These are phyloP conservation scores for Parauchenoglanis punctatus DNA, from an alignment of 2,797 vertebrate species.

Conservation along the genomic window DNA sequence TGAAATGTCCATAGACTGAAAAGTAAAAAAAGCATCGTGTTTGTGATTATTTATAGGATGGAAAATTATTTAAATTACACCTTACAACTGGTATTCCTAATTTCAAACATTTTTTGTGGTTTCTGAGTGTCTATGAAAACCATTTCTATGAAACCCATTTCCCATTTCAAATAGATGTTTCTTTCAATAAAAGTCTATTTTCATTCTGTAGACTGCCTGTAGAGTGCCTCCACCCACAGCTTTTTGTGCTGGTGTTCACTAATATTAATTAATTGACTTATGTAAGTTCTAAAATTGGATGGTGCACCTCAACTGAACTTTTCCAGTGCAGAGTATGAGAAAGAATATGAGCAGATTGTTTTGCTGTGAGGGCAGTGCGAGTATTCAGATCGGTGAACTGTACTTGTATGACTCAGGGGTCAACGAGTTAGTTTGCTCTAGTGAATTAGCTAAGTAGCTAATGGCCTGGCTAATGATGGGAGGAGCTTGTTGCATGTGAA, in stretches of 20 bases:
- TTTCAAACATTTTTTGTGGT: too few species aligned
- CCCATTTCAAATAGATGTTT: too few species aligned
- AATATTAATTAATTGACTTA: not conserved
- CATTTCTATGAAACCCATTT: too few species aligned
- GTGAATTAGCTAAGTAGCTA: not conserved
- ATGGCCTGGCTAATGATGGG: not conserved
- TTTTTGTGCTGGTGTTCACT: not conserved
- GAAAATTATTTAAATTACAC: too few species aligned
- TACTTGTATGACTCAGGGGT: not conserved
- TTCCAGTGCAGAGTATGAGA: not conserved
- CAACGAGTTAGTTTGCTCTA: not conserved
- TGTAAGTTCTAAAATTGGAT: not conserved
- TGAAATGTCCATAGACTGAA: too few species aligned
- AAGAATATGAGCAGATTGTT: not conserved
- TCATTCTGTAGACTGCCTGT: not conserved
- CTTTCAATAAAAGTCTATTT: not conserved
- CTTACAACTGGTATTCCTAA: too few species aligned
- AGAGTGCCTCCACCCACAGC: not conserved
- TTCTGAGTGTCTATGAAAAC: too few species aligned
- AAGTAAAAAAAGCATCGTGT: too few species aligned
- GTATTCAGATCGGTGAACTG: not conserved
- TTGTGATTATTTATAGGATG: not conserved
- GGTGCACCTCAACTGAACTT: not conserved
- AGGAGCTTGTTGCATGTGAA: not conserved
- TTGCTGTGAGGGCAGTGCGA: not conserved